Evolutionary conservation across 2,113 vertebrate species (phyloP), one percentile per base, ranked within the genome.

Genomic region (Rhynchopsitta pachyrhyncha): DNA sequence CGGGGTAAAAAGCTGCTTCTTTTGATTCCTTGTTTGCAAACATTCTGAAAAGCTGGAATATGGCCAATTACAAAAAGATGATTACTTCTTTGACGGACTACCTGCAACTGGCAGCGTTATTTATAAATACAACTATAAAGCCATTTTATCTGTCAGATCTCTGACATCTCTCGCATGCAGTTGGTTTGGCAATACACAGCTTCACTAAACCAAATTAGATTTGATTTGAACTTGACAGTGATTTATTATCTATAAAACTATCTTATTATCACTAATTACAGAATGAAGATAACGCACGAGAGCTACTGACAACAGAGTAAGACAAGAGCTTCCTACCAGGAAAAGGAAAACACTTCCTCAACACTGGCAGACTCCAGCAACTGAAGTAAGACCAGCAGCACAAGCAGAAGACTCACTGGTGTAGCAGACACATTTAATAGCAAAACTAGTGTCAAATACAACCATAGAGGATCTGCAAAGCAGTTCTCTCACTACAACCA

Each of bases 201-300:
- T 85, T 76, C 53, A 33, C 76, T 55, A 78, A 93, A 78, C 19
- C 42, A 89, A 92, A 82, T 70, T 9, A 90, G 52, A 83, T 78
- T 89, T 88, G 33, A 88, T 89, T 94, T 87, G 77, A 92, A 90
- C 64, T 68, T 89, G 92, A 82, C 86, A 80, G 73, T 27, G 82
- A 78, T 92, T 77, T 91, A 88, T 87, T 87, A 57, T 10, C 73
- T 28, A 93, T 27, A 82, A 85, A 83, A 29, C 42, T 77, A 91
- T 44, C 77, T 62, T 85, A 83, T 92, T 90, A 86, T 88, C 76
- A 94, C 49, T 95, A 93, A 97, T 94, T 96, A 93, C 52, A 85
- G 42, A 91, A 60, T 9, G 25, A 28, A 74, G 74, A 70, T 93
- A 90, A 94, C 8, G 13, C 23, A 13, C 53, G 6, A 90, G 59